A percentile compares a stretch with the other conserved stretches of the same genome.
These are phyloP conservation scores for Ursus arctos DNA, from an alignment of 2,113 vertebrate genomes.

Conservation along the genomic window DNA sequence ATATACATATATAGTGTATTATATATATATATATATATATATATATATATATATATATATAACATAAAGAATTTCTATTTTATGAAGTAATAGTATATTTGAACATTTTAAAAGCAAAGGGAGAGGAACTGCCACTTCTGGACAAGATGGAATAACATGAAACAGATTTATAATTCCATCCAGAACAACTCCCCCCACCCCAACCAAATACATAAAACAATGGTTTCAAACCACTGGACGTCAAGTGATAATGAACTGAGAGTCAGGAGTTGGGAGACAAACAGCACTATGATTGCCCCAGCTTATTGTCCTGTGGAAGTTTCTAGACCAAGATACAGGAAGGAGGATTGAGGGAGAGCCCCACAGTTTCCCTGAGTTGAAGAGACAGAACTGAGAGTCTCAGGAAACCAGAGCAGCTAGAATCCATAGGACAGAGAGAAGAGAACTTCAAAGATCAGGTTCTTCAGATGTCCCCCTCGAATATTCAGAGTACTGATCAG, in stretches of 20 bases:
- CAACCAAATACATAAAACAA: background rate
- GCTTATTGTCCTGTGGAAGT: background rate
- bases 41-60: no score
- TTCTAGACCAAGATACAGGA: background rate
- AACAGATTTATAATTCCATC: background rate
- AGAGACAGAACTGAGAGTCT: background rate
- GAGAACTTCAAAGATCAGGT: background rate
- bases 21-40: no score
- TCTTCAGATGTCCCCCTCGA: background rate
- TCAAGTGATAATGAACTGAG: background rate
- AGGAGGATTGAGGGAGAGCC: background rate
- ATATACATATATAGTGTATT: no score
- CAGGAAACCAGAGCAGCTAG: background rate
- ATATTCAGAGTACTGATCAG: background rate
- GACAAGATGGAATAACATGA: background rate
- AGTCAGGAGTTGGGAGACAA: background rate
- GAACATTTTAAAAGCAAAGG: background rate
- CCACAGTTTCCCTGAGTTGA: background rate
- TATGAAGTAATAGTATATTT: background rate
- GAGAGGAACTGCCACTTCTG: background rate
- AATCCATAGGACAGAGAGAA: background rate
- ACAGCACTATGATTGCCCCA: background rate
- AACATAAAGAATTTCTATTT: background rate
- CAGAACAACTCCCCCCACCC: background rate
- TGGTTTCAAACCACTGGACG: background rate